These are phyloP conservation scores for Crambe crambe DNA, from an alignment of 37 sponge, comb jelly and placozoan genomes.

Conservation along the genomic window DNA sequence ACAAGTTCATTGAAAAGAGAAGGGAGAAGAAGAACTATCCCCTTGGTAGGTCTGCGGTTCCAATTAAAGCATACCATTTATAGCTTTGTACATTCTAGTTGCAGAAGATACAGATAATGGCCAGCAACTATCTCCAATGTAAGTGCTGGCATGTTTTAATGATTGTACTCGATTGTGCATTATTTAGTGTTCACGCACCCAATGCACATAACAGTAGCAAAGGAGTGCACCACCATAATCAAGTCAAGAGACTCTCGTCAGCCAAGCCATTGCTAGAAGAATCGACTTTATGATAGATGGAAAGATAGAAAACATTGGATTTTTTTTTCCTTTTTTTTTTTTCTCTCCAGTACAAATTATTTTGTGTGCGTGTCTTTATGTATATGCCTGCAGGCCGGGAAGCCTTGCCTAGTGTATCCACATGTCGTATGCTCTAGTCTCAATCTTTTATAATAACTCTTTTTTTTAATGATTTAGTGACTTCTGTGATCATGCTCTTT, in stretches of 20 bases:
- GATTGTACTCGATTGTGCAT: no score
- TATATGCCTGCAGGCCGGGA: background rate
- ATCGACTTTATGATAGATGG: background rate
- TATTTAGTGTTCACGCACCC: no score
- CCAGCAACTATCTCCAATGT: no score
- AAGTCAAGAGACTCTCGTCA: background rate
- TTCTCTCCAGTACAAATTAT: background rate
- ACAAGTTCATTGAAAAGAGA: conserved; percentile 16
- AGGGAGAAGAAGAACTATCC: background rate
- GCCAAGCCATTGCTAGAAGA: conserved; percentile 13
- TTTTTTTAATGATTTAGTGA: no score
- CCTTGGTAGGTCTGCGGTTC: no score
- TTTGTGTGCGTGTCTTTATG: background rate
- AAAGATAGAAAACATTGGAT: background rate
- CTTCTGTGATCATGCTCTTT: no score
- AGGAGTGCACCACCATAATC: background rate
- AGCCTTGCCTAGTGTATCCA: background rate
- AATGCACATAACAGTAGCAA: background rate
- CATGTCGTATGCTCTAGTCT: background rate
- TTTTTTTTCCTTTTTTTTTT: no score
- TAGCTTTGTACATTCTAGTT: no score
- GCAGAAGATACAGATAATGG: no score
- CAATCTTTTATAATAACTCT: background rate
- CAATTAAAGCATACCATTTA: no score
- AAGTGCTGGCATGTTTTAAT: no score